phyloP scores from a whole-genome alignment of 1,140 invertebrate species.

The Pentalonia nigronervosa region DNA sequence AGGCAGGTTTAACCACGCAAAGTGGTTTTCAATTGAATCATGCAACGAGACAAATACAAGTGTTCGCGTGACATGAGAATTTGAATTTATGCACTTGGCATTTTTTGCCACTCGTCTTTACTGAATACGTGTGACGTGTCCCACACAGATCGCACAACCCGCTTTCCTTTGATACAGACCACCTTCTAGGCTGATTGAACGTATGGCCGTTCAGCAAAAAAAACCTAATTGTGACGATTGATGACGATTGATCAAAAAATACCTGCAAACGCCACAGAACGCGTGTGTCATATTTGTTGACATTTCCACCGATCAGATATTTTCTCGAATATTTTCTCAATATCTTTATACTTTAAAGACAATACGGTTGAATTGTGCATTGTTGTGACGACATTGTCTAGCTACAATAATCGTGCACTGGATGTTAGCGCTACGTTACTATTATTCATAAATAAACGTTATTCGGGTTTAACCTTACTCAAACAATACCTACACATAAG shows the following conservation, averaged over 20 bases:
- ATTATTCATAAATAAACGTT: slow-evolving; percentile 2
- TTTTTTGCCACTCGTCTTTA: neutral
- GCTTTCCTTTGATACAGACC: neutral
- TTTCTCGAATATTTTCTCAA: neutral
- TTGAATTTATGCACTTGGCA: neutral
- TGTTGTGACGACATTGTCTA: neutral
- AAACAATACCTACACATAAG: neutral
- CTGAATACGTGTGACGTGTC: neutral
- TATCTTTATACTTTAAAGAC: too few species aligned
- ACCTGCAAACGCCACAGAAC: neutral
- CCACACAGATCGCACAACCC: neutral
- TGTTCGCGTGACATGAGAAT: neutral
- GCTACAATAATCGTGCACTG: neutral
- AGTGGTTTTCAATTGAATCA: neutral
- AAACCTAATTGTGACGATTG: neutral
- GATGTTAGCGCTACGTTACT: neutral
- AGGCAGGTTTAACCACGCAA: too few species aligned
- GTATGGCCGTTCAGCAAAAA: too few species aligned
- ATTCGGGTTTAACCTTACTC: neutral
- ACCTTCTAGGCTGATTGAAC: neutral
- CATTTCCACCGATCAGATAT: neutral
- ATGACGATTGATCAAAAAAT: too few species aligned
- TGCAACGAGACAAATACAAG: neutral
- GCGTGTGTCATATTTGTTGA: neutral
- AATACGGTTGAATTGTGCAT: too few species aligned